Conservation (phyloP, 2,888 invertebrate species). For the Timandra comae region DNA sequence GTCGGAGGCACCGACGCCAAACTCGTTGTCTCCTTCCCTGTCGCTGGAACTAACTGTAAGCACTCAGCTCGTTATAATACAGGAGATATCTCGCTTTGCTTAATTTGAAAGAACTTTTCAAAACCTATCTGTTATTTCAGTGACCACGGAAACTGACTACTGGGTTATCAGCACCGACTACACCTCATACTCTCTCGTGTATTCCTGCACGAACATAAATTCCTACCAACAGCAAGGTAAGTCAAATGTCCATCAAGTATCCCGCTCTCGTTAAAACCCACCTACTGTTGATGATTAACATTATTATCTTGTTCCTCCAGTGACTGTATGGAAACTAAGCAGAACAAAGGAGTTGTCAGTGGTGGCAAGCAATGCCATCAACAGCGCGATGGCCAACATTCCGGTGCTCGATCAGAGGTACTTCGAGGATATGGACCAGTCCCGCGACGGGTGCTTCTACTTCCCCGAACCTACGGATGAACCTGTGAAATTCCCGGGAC, state of each 20-base stretch:
- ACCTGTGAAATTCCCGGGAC: constrained; percentile 27
- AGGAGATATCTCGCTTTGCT: too few species aligned
- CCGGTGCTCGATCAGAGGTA: constrained; percentile 31
- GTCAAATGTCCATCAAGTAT: neutral
- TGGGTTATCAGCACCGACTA: constrained; percentile 82
- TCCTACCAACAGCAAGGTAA: constrained; percentile 35
- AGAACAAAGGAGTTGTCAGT: constrained; percentile 18
- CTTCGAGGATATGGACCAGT: constrained; percentile 27
- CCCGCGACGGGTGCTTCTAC: constrained; percentile 37
- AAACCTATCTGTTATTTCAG: constrained; percentile 37
- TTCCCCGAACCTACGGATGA: constrained; percentile 23
- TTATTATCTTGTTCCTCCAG: constrained; percentile 27
- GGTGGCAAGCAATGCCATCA: constrained; percentile 19
- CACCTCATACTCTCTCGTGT: constrained; percentile 75
- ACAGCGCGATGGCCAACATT: constrained; percentile 17
- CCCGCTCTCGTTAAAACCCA: too few species aligned
- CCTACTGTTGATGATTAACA: too few species aligned
- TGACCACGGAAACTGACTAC: constrained; percentile 44
- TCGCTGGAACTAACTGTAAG: constrained; percentile 46
- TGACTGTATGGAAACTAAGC: constrained; percentile 54
- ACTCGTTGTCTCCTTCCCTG: constrained; percentile 78
- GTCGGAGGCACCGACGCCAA: constrained; percentile 72
- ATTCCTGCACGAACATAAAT: constrained; percentile 69
- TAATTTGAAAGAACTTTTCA: too few species aligned
- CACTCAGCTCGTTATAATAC: too few species aligned